Conservation (phyloP, 2,888 invertebrate genomes). For the Boloria selene region DNA sequence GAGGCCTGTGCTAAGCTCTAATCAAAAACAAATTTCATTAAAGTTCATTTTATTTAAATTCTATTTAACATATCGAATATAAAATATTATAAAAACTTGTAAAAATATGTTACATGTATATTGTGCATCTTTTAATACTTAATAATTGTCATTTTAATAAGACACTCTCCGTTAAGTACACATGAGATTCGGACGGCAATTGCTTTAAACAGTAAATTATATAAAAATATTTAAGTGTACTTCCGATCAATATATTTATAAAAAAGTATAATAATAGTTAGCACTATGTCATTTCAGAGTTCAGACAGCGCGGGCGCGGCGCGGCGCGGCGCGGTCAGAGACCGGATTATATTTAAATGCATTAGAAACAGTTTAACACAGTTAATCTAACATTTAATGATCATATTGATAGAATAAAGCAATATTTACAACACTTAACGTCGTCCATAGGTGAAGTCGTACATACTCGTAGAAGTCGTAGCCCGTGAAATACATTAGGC, state of each 20-base stretch:
- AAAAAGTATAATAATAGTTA: too few relatives aligned
- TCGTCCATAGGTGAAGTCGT: too few relatives aligned
- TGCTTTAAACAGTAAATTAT: constrained; percentile 23
- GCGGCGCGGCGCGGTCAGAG: background rate
- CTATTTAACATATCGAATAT: constrained; percentile 12
- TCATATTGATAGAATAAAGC: too few relatives aligned
- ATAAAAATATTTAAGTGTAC: constrained; percentile 28
- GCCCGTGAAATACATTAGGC: too few relatives aligned
- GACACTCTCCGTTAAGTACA: constrained; percentile 34
- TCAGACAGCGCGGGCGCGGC: too few relatives aligned
- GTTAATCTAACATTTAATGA: too few relatives aligned
- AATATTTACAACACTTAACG: too few relatives aligned
- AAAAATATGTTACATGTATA: constrained; percentile 18
- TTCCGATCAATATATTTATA: background rate
- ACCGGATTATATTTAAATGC: too few relatives aligned
- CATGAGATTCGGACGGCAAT: constrained; percentile 39
- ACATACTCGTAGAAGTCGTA: too few relatives aligned
- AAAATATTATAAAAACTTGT: constrained; percentile 6
- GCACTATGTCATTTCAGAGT: background rate
- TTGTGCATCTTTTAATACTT: background rate
- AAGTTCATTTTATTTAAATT: background rate
- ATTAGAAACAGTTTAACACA: too few relatives aligned
- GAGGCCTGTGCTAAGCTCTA: too few relatives aligned
- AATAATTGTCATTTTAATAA: background rate
- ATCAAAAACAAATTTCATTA: too few relatives aligned